phyloP scores from a whole-genome alignment of 1,140 invertebrate species.

The Sycobia sp. region DNA sequence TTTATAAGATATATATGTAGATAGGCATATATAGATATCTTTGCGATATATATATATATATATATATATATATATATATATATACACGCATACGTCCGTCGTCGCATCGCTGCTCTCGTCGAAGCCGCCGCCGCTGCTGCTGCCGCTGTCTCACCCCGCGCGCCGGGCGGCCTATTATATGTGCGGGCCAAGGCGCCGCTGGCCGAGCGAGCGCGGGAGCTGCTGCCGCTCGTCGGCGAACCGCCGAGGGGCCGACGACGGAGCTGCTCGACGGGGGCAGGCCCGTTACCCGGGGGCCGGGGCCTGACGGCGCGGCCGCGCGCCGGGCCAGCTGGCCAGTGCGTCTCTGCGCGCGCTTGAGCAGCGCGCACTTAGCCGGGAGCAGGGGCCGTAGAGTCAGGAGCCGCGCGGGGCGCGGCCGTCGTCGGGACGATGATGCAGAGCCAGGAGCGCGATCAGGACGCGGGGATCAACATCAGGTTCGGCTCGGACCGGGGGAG shows the following conservation, averaged over 20 bases:
- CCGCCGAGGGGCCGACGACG: not conserved
- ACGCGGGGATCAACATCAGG: slow-evolving; percentile 58
- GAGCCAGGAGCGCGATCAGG: slow-evolving; percentile 48
- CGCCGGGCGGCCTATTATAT: slow-evolving; percentile 5
- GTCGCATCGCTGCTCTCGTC: not conserved
- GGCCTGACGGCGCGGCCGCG: too few relatives aligned
- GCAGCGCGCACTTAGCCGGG: too few relatives aligned
- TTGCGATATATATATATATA: too few relatives aligned
- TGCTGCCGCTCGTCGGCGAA: too few relatives aligned
- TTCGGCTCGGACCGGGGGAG: slow-evolving; percentile 42
- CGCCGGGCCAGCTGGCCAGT: too few relatives aligned
- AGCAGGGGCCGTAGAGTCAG: not conserved
- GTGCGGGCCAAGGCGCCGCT: slow-evolving; percentile 6
- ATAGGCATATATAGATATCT: too few relatives aligned
- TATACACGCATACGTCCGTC: not conserved
- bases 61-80: too few relatives aligned
- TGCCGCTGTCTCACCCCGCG: not conserved
- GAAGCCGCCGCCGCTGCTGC: not conserved
- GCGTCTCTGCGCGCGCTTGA: too few relatives aligned
- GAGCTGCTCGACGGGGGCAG: not conserved
- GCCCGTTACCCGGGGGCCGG: not conserved
- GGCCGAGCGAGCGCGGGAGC: not conserved
- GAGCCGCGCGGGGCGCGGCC: slow-evolving; percentile 24
- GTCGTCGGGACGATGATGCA: slow-evolving; percentile 37
- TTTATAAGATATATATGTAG: too few relatives aligned